Conservation (phyloP, 2,113 vertebrate species). For the Prochilodus magdalenae region DNA sequence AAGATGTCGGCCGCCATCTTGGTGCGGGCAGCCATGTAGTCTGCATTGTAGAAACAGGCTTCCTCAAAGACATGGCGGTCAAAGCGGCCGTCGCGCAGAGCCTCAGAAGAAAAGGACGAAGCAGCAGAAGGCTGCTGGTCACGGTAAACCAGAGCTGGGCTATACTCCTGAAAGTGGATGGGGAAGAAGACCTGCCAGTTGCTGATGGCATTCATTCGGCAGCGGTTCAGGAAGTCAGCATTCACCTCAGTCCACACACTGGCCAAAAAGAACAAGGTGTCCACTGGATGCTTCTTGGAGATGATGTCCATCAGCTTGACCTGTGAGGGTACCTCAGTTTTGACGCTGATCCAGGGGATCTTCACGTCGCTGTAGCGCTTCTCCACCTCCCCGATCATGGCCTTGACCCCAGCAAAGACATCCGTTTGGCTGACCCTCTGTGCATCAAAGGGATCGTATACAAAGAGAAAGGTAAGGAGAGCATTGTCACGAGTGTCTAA, state of each 20-base stretch:
- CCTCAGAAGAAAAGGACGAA: slow-evolving; percentile 76
- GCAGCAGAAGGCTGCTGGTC: slow-evolving; percentile 79
- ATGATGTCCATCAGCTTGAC: slow-evolving; percentile 97
- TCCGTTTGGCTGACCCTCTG: slow-evolving; percentile 86
- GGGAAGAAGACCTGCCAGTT: slow-evolving; percentile 98
- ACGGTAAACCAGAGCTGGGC: slow-evolving; percentile 80
- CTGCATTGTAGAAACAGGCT: slow-evolving; percentile 95
- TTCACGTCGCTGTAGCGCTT: slow-evolving; percentile 87
- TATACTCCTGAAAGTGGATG: slow-evolving; percentile 96
- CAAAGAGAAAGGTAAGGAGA: slow-evolving; percentile 88
- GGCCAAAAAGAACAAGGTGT: slow-evolving; percentile 91
- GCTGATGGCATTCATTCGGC: slow-evolving; percentile 95
- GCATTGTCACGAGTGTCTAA: slow-evolving; percentile 91
- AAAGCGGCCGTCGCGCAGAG: slow-evolving; percentile 85
- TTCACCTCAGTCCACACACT: slow-evolving; percentile 91
- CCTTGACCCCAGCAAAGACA: slow-evolving; percentile 88
- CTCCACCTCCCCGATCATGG: slow-evolving; percentile 88
- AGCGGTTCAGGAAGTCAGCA: slow-evolving; percentile 91
- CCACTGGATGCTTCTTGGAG: slow-evolving; percentile 96
- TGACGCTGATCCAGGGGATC: slow-evolving; percentile 93
- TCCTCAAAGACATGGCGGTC: slow-evolving; percentile 91
- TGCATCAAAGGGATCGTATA: slow-evolving; percentile 90
- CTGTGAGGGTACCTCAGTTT: slow-evolving; percentile 91
- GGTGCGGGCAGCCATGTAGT: slow-evolving; percentile 92
- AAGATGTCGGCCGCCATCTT: slow-evolving; percentile 88